Conservation (phyloP, 1,140 invertebrate genomes). For the Helicoverpa armigera region DNA sequence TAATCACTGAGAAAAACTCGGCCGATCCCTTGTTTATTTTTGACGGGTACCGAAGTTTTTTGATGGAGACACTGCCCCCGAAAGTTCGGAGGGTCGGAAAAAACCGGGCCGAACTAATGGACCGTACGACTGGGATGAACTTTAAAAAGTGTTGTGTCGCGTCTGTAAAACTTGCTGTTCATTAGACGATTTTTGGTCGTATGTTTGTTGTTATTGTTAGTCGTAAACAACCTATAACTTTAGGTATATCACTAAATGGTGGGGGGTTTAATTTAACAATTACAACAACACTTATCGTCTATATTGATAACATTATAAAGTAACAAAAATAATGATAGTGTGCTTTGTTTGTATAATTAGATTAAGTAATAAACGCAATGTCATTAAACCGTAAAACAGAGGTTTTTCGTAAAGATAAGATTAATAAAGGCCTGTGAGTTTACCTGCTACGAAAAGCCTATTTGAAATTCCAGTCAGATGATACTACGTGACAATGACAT, state of each 20-base stretch:
- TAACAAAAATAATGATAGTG: no score
- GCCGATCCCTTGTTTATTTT: constrained; percentile 47
- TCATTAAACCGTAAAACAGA: no score
- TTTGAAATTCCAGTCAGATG: constrained; percentile 4
- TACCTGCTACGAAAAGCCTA: background rate
- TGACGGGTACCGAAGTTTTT: constrained; percentile 29
- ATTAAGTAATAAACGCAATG: no score
- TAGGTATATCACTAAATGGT: no score
- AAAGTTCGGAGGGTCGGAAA: constrained; percentile 42
- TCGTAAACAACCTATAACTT: no score
- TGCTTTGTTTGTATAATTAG: no score
- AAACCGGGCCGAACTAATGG: constrained; percentile 41
- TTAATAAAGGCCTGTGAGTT: background rate
- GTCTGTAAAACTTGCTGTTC: constrained; percentile 14
- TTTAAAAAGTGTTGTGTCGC: constrained; percentile 29
- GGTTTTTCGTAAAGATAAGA: no score
- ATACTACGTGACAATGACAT: constrained; percentile 4
- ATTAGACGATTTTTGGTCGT: background rate
- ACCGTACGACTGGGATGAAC: constrained; percentile 33
- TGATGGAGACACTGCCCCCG: constrained; percentile 19
- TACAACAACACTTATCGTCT: no score
- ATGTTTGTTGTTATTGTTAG: background rate
- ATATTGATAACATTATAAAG: no score
- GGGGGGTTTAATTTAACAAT: no score
- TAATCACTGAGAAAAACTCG: constrained; percentile 43